Conservation (phyloP, 2,888 invertebrate genomes). For the Mallateleia sp. region DNA sequence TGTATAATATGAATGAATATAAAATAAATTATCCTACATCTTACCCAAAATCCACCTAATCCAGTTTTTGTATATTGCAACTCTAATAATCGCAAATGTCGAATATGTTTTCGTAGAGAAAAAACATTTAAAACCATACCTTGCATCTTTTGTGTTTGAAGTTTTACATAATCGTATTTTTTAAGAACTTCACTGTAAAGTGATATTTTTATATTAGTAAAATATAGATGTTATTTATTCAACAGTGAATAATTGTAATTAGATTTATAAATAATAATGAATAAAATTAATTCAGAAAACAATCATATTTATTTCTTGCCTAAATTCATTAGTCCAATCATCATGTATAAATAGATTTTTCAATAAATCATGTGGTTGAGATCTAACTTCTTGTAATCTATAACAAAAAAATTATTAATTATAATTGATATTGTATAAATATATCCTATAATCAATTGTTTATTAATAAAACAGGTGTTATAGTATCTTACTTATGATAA, state of each 20-base stretch:
- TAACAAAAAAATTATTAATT: slow-evolving; percentile 65
- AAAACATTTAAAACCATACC: slow-evolving; percentile 96
- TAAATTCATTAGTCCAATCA: slow-evolving; percentile 95
- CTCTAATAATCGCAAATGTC: slow-evolving; percentile 96
- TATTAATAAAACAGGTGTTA: slow-evolving; percentile 3
- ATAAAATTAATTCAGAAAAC: too few relatives aligned
- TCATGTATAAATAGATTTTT: slow-evolving; percentile 95
- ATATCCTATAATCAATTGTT: slow-evolving; percentile 3
- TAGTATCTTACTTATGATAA: too few relatives aligned
- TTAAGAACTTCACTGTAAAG: slow-evolving; percentile 92
- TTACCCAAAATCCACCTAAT: slow-evolving; percentile 97
- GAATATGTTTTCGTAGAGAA: slow-evolving; percentile 94
- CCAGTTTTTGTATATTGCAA: slow-evolving; percentile 97
- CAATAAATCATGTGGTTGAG: slow-evolving; percentile 96
- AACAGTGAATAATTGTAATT: too few relatives aligned
- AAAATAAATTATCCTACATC: slow-evolving; percentile 86
- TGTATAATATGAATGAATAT: too few relatives aligned
- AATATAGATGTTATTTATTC: too few relatives aligned
- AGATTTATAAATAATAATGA: too few relatives aligned
- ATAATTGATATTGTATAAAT: neutral
- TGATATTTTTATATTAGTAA: too few relatives aligned
- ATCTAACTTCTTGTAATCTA: slow-evolving; percentile 97
- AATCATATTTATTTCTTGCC: slow-evolving; percentile 84
- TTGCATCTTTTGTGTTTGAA: slow-evolving; percentile 95
- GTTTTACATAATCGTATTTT: slow-evolving; percentile 93